Evolutionary conservation across 1,140 invertebrate genomes (phyloP), one percentile per base, ranked within the genome.

Genomic region (Drosophila prosaltans): DNA sequence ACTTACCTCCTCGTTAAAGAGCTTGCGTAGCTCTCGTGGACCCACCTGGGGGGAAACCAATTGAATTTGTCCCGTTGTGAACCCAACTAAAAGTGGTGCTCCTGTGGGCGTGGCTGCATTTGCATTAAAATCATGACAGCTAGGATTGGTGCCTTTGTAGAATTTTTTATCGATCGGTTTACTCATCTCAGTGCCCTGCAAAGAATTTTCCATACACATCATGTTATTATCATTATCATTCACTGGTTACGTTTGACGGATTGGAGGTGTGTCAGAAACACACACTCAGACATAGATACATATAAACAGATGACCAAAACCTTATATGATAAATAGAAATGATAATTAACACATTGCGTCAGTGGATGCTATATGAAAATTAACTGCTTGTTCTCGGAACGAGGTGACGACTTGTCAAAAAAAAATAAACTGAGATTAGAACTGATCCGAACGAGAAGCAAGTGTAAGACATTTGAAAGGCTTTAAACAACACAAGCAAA

Each of bases 131-230:
- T 99, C 98, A 93, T 99, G 99, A 93, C 98, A 99, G 28, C 98
- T 99, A 60, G 98, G 98, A 94, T 98, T 99, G 74, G 98, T 99
- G 86, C 98, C 98, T 94, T 99, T 99, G 93, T 99, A 99, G 82
- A 98, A 95, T 92, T 99, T 97, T 92, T 99, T 99, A 92, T 99
- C 98, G 72, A 99, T 95, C 51, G 98, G 98, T 93, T 98, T 98
- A 72, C 96, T 97, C 91, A 99, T 94, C 94, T 99, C 98, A 80
- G 97, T 96, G 90, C 97, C 97, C 96, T 97, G 92, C 3, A 60
- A 72, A 48, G 30, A 30, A 7, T 6, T 36, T 6, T 36, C 6
- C 16, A 64, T 43, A 28, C 16, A 69, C 41, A 16, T 66, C 32
- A 41, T 24, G 32, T 66, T 36, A 73, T 43, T 58, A 66, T 68